phyloP scores from a whole-genome alignment of 2,888 invertebrate species.

The Eristalinus aeneus region DNA sequence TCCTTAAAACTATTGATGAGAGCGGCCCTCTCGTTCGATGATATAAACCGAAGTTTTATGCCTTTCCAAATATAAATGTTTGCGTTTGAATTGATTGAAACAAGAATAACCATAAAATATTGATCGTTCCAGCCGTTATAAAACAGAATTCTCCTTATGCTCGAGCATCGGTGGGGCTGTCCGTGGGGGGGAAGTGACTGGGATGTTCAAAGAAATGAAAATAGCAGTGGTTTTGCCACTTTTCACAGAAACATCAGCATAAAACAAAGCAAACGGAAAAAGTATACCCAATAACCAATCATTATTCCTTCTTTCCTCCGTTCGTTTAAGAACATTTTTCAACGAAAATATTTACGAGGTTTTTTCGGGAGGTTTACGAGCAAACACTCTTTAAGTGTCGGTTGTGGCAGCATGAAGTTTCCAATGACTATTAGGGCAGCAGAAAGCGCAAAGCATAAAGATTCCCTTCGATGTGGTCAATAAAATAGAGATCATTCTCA shows the following conservation, averaged over 20 bases:
- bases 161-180: not conserved
- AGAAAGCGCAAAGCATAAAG: constrained; percentile 32
- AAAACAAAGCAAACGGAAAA: constrained; percentile 37
- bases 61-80: not conserved
- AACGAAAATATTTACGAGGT: constrained; percentile 33
- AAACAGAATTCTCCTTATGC: constrained; percentile 50
- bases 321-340: constrained; percentile 13
- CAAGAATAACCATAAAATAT: constrained; percentile 34
- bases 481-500: constrained; percentile 52
- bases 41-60: not conserved
- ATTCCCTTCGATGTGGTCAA: constrained; percentile 44
- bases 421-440: constrained; percentile 11
- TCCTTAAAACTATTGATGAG: not conserved
- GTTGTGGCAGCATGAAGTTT: not conserved
- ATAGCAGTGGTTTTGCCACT: constrained; percentile 36
- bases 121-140: constrained; percentile 16
- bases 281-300: constrained; percentile 25
- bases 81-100: constrained; percentile 12
- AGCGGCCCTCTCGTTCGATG: not conserved
- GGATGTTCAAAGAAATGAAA: constrained; percentile 10
- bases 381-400: not conserved
- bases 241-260: constrained; percentile 49
- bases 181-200: not conserved
- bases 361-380: constrained; percentile 26
- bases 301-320: constrained; percentile 15